phyloP scores from a whole-genome alignment of 2,797 vertebrate species.

The Gymnocypris eckloni region DNA sequence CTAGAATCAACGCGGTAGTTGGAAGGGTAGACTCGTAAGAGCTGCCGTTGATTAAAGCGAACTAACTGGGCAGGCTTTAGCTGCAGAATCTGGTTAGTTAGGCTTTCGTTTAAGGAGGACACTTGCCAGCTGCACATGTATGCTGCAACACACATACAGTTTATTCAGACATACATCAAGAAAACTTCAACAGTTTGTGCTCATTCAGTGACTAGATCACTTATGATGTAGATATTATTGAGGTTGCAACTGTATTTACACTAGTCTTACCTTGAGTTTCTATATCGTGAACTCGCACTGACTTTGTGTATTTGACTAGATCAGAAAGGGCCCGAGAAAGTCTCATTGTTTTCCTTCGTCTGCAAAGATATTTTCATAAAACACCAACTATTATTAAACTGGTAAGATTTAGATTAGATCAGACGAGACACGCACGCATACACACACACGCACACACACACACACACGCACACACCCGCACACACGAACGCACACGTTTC shows the following conservation, averaged over 20 bases:
- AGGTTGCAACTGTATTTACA: background rate
- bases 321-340: conserved; percentile 92
- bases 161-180: conserved; percentile 31
- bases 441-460: no score
- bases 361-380: conserved; percentile 58
- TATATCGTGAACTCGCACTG: conserved; percentile 91
- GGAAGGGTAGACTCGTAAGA: conserved; percentile 92
- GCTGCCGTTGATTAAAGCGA: conserved; percentile 93
- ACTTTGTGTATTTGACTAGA: conserved; percentile 96
- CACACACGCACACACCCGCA: no score
- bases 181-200: background rate
- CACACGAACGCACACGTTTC: no score
- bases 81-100: conserved; percentile 92
- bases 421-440: no score
- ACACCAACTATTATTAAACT: background rate
- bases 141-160: conserved; percentile 70
- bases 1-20: conserved; percentile 95
- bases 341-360: conserved; percentile 95
- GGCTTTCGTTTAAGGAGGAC: conserved; percentile 94
- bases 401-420: background rate
- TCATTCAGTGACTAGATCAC: background rate
- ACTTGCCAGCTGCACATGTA: conserved; percentile 91
- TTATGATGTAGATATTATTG: background rate
- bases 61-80: conserved; percentile 87
- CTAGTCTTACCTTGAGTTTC: conserved; percentile 85